Evolutionary conservation across 2,888 invertebrate species (phyloP), one percentile per base, ranked within the genome.

Genomic region (Dasypogon diadema): DNA sequence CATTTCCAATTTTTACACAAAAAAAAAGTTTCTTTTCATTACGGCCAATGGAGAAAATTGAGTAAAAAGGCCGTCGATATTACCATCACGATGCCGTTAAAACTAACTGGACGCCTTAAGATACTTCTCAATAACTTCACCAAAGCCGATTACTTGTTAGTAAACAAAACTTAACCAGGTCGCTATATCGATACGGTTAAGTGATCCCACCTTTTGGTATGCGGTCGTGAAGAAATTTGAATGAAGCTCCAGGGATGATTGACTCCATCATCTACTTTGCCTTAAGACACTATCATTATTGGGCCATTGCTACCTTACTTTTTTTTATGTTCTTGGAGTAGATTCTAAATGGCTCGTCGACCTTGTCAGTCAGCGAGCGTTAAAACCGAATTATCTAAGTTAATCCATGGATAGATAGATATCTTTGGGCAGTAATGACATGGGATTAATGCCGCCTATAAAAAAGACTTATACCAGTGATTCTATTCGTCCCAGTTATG

Each of bases 91-190:
- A 26, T 60, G 60, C 60, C 60, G 60, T 60, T 60, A 60, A 60
- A n/a, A 34, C 37, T 60, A 60, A 60, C 60, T 60, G 60, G 18
- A 60, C 60, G 60, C 60, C 60, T 60, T 60, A 60, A 37, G 37
- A 60, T 37, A 60, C 18, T 60, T 60, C 37, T 37, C 37, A 60
- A 60, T 60, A 60, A 60, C 37, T 34, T 4, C 21, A 16, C 12
- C 21, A 16, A 60, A 60, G 60, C 18, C 60, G 60, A 18, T 21
- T 60, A 37, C 21, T 37, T 60, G 60, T 60, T 60, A 37, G 34
- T 60, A 60, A 60, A 60, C 60, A 60, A 60, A 60, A 18, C 37
- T 37, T 60, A 60, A 37, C 37, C 60, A 16, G 60, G 60, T 60
- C 60, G 37, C 18, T 12, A 21, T 10, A 60, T 60, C 60, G 18